phyloP scores from a whole-genome alignment of 2,888 invertebrate genomes.

The Rhingia rostrata region DNA sequence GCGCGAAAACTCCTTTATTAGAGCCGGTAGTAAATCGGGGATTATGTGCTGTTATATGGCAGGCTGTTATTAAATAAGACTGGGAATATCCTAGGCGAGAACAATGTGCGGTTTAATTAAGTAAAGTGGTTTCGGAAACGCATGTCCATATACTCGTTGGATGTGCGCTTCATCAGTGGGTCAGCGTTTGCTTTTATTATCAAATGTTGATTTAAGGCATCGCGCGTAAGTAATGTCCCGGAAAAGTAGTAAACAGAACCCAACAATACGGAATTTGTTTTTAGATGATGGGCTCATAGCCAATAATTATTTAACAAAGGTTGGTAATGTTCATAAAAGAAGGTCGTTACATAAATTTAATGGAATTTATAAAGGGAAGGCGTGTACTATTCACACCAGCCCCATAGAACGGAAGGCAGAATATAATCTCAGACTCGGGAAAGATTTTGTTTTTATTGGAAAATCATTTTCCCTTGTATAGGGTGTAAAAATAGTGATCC shows the following conservation, averaged over 20 bases:
- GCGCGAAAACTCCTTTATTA: conserved; percentile 48
- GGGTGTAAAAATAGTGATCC: no score
- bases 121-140: conserved; percentile 42
- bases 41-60: conserved; percentile 58
- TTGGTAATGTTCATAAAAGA: no score
- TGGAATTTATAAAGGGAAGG: no score
- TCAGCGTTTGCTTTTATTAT: conserved; percentile 15
- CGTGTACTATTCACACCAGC: no score
- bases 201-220: conserved; percentile 28
- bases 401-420: no score
- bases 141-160: not conserved
- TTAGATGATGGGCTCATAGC: not conserved
- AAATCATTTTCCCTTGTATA: no score
- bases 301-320: no score
- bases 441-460: no score
- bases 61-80: conserved; percentile 58
- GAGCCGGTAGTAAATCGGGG: conserved; percentile 48
- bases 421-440: no score
- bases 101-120: conserved; percentile 59
- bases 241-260: conserved; percentile 24
- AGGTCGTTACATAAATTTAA: no score
- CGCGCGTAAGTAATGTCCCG: conserved; percentile 2
- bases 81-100: conserved; percentile 30
- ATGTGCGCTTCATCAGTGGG: not conserved
- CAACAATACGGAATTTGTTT: conserved; percentile 24